These are phyloP conservation scores for Trachemys scripta DNA, from an alignment of 2,113 vertebrate genomes.

Conservation along the genomic window DNA sequence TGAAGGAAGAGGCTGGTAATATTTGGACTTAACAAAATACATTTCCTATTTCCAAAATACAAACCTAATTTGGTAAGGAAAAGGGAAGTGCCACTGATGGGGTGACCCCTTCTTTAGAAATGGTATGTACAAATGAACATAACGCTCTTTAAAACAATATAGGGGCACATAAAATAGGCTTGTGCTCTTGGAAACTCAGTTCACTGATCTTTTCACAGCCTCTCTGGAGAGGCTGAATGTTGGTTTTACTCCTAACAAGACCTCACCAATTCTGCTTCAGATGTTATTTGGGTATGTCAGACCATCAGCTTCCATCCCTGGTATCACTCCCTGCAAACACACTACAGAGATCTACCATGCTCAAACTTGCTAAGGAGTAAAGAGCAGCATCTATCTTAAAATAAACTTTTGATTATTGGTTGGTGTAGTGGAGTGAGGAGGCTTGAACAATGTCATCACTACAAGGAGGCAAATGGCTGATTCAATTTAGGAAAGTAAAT, in stretches of 20 bases:
- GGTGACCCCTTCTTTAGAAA: neutral
- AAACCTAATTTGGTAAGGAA: neutral
- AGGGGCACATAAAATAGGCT: neutral
- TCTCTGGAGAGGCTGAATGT: neutral
- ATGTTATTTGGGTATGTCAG: neutral
- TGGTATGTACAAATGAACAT: neutral
- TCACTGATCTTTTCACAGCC: neutral
- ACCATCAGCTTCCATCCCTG: neutral
- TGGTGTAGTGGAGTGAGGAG: neutral
- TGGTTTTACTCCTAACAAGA: neutral
- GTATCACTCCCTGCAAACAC: neutral
- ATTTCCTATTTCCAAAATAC: neutral
- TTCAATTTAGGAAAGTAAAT: neutral
- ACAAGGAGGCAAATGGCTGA: neutral
- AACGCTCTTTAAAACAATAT: neutral
- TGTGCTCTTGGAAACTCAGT: neutral
- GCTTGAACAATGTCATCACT: neutral
- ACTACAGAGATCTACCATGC: neutral
- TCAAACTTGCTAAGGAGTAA: neutral
- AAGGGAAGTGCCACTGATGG: neutral
- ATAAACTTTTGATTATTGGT: neutral
- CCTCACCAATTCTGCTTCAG: fast-evolving
- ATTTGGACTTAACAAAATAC: neutral
- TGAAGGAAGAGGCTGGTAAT: neutral
- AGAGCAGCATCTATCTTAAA: neutral